Conservation (phyloP, 2,888 invertebrate genomes). For the Hydropsyche betteni region DNA sequence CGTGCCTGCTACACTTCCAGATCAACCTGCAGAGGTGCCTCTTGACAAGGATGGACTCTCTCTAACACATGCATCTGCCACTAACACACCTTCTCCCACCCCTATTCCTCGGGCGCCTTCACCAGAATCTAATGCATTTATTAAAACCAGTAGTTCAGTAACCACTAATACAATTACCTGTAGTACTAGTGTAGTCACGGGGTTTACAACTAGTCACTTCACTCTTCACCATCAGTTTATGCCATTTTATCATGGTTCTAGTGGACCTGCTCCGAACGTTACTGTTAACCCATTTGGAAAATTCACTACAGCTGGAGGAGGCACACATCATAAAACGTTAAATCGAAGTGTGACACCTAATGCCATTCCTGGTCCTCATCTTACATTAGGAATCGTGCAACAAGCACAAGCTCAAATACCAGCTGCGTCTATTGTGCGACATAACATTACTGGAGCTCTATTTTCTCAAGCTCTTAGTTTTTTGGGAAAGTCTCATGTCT, state of each 20-base stretch:
- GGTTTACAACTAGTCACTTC: slow-evolving; percentile 49
- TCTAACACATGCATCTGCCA: slow-evolving; percentile 60
- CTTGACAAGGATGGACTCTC: slow-evolving; percentile 54
- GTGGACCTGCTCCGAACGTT: slow-evolving; percentile 73
- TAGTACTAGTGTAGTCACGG: slow-evolving; percentile 51
- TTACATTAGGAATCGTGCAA: slow-evolving; percentile 31
- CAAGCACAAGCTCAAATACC: slow-evolving; percentile 22
- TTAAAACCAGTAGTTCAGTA: slow-evolving; percentile 47
- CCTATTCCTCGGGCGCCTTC: slow-evolving; percentile 51
- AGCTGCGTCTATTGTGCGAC: slow-evolving; percentile 34
- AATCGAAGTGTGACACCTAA: slow-evolving; percentile 41
- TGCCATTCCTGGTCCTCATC: slow-evolving; percentile 45
- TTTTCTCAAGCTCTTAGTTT: slow-evolving; percentile 43
- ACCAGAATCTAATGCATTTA: slow-evolving; percentile 51
- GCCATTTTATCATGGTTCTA: slow-evolving; percentile 48
- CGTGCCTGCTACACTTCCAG: slow-evolving; percentile 41
- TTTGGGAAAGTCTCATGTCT: slow-evolving; percentile 45
- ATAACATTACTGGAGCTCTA: slow-evolving; percentile 42
- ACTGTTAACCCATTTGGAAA: slow-evolving; percentile 71
- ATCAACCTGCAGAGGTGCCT: slow-evolving; percentile 48
- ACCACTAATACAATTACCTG: slow-evolving; percentile 50
- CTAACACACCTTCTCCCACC: slow-evolving; percentile 53
- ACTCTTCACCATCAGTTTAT: slow-evolving; percentile 52
- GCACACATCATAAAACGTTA: slow-evolving; percentile 38
- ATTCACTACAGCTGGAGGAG: slow-evolving; percentile 53